A percentile compares a stretch with the other conserved stretches of the same genome.
These are phyloP conservation scores for Martes flavigula DNA, from an alignment of 2,797 vertebrate species.

Conservation along the genomic window DNA sequence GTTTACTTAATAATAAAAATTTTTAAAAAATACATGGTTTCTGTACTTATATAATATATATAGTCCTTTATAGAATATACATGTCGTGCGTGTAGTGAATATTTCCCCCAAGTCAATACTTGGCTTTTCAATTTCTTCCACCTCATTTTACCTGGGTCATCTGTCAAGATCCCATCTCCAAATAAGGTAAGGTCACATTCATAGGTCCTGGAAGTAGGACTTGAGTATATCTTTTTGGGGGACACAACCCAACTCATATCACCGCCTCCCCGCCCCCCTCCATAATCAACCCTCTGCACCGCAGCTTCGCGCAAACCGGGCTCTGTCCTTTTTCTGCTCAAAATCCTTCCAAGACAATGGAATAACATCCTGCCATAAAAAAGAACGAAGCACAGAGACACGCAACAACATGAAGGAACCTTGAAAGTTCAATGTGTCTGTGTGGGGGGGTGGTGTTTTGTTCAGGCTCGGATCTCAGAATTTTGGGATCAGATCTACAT, in stretches of 20 bases:
- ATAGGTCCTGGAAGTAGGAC: neutral
- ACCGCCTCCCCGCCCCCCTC: too few species aligned
- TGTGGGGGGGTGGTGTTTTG: too few species aligned
- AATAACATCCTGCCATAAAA: neutral
- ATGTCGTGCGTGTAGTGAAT: neutral
- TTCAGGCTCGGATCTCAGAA: neutral
- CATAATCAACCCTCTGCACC: accelerated
- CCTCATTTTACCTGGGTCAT: neutral
- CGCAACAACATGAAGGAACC: accelerated
- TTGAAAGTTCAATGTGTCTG: neutral
- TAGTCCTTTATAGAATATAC: neutral
- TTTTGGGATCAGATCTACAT: neutral
- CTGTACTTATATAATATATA: neutral
- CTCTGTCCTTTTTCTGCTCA: neutral
- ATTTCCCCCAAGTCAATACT: neutral
- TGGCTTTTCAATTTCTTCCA: neutral
- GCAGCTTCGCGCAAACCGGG: neutral
- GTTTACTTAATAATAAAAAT: neutral
- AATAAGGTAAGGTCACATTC: neutral
- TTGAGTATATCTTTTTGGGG: neutral
- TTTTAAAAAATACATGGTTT: neutral
- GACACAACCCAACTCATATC: neutral
- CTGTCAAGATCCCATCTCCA: neutral
- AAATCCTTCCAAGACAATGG: neutral
- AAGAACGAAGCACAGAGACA: neutral